Evolutionary conservation across 64 coral and sea anemone species (phyloP).

Genomic region (Catalaphyllia jardinei): DNA sequence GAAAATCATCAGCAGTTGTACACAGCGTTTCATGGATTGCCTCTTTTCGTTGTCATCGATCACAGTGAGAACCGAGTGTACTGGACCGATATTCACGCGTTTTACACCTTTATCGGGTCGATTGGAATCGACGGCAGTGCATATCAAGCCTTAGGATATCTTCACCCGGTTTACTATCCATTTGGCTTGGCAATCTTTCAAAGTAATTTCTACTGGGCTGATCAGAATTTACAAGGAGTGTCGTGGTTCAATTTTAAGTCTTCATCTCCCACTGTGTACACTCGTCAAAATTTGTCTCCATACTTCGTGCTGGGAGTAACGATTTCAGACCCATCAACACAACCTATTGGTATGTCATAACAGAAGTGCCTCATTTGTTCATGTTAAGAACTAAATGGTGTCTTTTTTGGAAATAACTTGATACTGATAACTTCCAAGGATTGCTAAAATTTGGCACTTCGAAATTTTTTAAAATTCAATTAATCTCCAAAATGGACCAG

Average conservation of each 20-base stretch:
- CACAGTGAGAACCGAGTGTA: slow-evolving; percentile 3
- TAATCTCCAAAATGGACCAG: no score
- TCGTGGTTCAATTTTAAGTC: slow-evolving; percentile 13
- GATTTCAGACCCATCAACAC: not conserved
- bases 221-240: not conserved
- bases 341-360: not conserved
- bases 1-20: not conserved
- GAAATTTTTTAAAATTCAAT: no score
- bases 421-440: no score
- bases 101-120: not conserved
- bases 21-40: not conserved
- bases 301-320: not conserved
- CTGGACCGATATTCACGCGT: not conserved
- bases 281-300: not conserved
- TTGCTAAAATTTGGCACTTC: no score
- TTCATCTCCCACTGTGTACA: not conserved
- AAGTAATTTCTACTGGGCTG: slow-evolving; percentile 19
- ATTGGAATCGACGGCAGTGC: not conserved
- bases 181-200: slow-evolving; percentile 19
- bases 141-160: not conserved
- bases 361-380: no score
- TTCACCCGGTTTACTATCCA: not conserved
- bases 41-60: not conserved
- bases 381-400: no score
- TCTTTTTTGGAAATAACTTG: no score